Conservation (phyloP, 1,140 invertebrate species). For the Aradophagus sp. region DNA sequence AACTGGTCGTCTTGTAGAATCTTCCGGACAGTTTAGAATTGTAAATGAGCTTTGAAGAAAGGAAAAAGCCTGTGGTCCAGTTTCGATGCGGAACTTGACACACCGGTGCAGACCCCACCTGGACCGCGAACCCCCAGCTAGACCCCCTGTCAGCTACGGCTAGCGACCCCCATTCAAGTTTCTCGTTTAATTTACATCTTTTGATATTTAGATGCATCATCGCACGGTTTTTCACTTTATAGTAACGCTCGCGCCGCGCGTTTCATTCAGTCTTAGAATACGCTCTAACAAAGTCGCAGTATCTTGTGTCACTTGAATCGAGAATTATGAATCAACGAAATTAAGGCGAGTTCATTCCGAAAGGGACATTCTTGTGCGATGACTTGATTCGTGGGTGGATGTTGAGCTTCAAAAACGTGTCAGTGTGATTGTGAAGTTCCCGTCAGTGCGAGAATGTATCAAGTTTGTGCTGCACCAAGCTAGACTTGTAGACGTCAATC, state of each 20-base stretch:
- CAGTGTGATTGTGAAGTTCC: too few relatives aligned
- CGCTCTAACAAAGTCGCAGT: conserved; percentile 32
- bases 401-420: not conserved
- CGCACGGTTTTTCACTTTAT: conserved; percentile 25
- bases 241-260: conserved; percentile 8
- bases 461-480: too few relatives aligned
- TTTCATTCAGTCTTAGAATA: conserved; percentile 43
- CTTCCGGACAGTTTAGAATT: conserved; percentile 39
- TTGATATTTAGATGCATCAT: conserved; percentile 67
- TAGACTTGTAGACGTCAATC: too few relatives aligned
- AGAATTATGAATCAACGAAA: conserved; percentile 10
- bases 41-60: conserved; percentile 50
- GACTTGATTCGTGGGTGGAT: conserved; percentile 26
- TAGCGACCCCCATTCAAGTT: conserved; percentile 72
- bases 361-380: too few relatives aligned
- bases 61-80: conserved; percentile 56
- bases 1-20: conserved; percentile 47
- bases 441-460: too few relatives aligned
- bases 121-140: conserved; percentile 62
- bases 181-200: conserved; percentile 55
- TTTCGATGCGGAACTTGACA: conserved; percentile 52
- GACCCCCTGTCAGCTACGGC: conserved; percentile 74
- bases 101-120: conserved; percentile 74
- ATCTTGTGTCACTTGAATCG: conserved; percentile 26
- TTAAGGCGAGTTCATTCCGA: too few relatives aligned